Evolutionary conservation across 2,888 invertebrate genomes (phyloP), one percentile per base, ranked within the genome.

Genomic region (Auanema sp.): DNA sequence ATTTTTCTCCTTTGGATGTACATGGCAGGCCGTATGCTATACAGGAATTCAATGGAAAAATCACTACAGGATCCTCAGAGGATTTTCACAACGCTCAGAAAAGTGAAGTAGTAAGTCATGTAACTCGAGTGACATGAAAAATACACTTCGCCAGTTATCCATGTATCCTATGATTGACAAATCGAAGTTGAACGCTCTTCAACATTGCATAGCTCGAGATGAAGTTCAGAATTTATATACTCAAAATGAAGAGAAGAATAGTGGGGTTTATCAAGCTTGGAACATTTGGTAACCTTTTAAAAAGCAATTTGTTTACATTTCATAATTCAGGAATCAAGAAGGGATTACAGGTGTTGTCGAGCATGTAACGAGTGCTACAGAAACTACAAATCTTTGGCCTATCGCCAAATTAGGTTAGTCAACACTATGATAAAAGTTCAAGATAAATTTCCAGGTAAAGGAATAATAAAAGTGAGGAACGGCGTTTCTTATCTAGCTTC

Each of bases 161-260:
- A 55, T 54, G 33, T 60, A 24, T n/a, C 60, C 60, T 1, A 47
- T 51, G 11, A 60, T 60, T 25, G 60, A 60, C 4, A 60, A 55
- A 42, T 41, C 54, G 1, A 53, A 60, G 43, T 21, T 60, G 47
- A 40, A 47, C 16, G 43, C 41, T 11, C 49, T 55, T 12, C 60
- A 53, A 21, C 60, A 60, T 33, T 54, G 60, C 53, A 60, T 60
- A 10, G 25, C 54, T 21, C 53, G 55, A 23, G 60, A 60, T 23
- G 49, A 60, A 25, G 53, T 53, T 53, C 41, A 33, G 12, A 44
- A 43, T 44, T 49, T 53, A 16, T 60, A 54, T 54, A 49, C 60
- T 21, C 14, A 43, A 12, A 33, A 49, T 18, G 59, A 50, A 5
- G 50, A 16, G 4, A 41, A 42, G 5, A 21, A 18, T 10, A 5